phyloP scores from a whole-genome alignment of 2,113 vertebrate genomes.

The Odocoileus hemionus region DNA sequence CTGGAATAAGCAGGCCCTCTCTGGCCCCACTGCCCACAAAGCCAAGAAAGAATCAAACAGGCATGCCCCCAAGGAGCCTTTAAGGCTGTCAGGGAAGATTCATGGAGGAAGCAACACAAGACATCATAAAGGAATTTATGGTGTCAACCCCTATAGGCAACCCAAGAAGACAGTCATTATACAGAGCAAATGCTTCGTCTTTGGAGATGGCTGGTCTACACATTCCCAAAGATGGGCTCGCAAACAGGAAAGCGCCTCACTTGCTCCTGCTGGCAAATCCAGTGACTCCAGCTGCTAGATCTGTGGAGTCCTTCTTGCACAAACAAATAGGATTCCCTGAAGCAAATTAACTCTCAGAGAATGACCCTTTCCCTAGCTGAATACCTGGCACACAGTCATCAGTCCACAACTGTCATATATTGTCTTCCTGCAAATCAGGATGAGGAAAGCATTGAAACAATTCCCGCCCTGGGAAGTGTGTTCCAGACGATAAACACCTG shows the following conservation, averaged over 20 bases:
- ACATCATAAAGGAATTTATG: neutral
- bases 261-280: neutral
- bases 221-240: neutral
- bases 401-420: constrained; percentile 61
- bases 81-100: neutral
- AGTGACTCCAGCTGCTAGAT: neutral
- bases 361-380: constrained; percentile 53
- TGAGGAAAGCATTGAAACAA: constrained; percentile 77
- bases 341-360: constrained; percentile 62
- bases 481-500: constrained; percentile 71
- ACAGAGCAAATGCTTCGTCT: neutral
- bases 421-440: constrained; percentile 77
- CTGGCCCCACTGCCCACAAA: neutral
- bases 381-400: constrained; percentile 50
- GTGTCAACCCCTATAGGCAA: neutral
- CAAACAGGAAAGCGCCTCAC: neutral
- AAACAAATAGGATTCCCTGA: constrained; percentile 69
- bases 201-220: neutral
- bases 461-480: constrained; percentile 60
- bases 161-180: neutral
- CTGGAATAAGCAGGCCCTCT: neutral
- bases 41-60: neutral
- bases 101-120: neutral
- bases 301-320: constrained; percentile 68
- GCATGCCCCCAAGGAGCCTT: neutral